A percentile compares a stretch with the other conserved stretches of the same genome.
Evolutionary conservation across 37 sponge, comb jelly and placozoan genomes (phyloP).

Genomic region (Dysidea cf. avara): DNA sequence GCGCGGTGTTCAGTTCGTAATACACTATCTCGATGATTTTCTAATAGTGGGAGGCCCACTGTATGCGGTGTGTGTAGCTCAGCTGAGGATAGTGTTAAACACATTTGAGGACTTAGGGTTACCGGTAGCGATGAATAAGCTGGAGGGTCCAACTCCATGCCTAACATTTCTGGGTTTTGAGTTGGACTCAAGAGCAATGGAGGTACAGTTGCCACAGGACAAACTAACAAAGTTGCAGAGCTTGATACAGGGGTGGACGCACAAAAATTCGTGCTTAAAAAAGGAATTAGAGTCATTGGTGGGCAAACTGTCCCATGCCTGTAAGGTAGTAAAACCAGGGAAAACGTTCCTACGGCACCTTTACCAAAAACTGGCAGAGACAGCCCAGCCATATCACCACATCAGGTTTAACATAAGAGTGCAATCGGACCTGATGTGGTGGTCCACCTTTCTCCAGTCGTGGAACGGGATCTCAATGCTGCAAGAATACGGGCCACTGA

Average conservation of each 20-base stretch:
- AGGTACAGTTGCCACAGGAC: not conserved
- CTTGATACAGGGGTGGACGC: not conserved
- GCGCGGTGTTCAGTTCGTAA: too few relatives aligned
- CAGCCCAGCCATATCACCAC: not conserved
- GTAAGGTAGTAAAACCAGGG: not conserved
- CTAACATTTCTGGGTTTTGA: slow-evolving; percentile 6
- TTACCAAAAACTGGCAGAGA: not conserved
- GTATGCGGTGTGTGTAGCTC: too few relatives aligned
- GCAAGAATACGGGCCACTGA: too few relatives aligned
- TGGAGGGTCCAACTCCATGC: not conserved
- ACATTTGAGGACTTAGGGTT: not conserved
- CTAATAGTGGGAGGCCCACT: too few relatives aligned
- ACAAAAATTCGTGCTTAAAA: not conserved
- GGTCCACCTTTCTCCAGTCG: not conserved
- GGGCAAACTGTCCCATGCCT: slow-evolving; percentile 4
- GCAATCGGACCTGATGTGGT: not conserved
- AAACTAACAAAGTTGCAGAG: not conserved
- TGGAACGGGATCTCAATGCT: slow-evolving; percentile 12
- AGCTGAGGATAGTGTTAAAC: too few relatives aligned
- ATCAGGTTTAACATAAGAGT: not conserved
- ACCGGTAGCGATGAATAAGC: not conserved
- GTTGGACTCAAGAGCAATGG: not conserved
- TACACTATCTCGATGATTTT: too few relatives aligned
- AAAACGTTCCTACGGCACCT: not conserved
- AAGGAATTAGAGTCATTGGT: slow-evolving; percentile 11